Base-by-base conservation (phyloP, 2,888 invertebrate species). In the Sesia bembeciformis region DNA sequence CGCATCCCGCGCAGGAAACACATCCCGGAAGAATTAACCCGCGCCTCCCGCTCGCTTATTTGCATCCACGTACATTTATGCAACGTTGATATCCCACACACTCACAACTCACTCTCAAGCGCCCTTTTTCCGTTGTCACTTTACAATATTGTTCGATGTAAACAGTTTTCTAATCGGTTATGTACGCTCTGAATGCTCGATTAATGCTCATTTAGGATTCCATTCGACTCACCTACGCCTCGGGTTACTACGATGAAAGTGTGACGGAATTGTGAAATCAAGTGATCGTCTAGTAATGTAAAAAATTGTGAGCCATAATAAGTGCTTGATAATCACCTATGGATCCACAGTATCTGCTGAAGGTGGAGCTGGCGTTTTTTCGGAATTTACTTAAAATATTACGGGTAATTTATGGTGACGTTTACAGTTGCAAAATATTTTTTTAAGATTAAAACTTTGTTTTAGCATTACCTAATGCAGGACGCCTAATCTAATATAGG, bases 21-120 rank as follows among this genome's bases (percentile, higher is more conserved):
- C 88, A 80, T 88, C 88, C 88, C 86, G 88, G 88, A 88, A 87
- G 86, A 86, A 81, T 83, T 79, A 83, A 71, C 72, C 73, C 71
- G 67, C 66, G 74, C 70, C 70, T 68, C 66, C 72, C 73, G 63
- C 65, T 67, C 64, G 70, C 72, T 70, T 78, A 76, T 81, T 84
- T 79, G 83, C 78, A 79, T 81, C 73, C 58, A 66, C 67, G 72
- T 72, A 70, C 66, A 70, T 70, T 39, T 52, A 72, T 72, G 70
- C 70, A 73, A 63, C 68, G 59, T 62, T 60, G 62, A 54, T 58
- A 59, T 57, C 60, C 53, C 57, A 49, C 53, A 54, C 57, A 60
- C 61, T 59, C 56, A 52, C 58, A 58, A 57, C 53, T 56, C 56
- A 59, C 59, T 63, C 60, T 55, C 55, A 51, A 39, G 40, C 40